Evolutionary conservation across 2,797 vertebrate genomes (phyloP), one percentile per base, ranked within the genome.

Genomic region (Podargus strigoides): DNA sequence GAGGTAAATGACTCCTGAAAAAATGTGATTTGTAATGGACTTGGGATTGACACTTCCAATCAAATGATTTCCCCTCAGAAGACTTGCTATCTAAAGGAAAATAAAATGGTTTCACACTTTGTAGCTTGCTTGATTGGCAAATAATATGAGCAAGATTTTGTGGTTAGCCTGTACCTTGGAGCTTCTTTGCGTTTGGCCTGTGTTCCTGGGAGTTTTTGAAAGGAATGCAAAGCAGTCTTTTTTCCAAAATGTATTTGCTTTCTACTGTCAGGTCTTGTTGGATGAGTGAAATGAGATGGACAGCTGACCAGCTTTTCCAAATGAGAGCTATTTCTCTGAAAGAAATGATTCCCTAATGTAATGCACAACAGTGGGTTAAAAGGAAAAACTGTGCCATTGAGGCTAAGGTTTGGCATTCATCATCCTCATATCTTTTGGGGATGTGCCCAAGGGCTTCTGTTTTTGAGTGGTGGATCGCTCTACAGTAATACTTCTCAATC

Each of bases 41-140:
- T 94, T 95, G 85, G 34, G 77, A 90, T 72, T 83, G 86, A 24
- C 41, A 27, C 63, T 96, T 95, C 85, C 81, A 84, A 26, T 77
- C 63, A 85, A 79, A 77, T 78, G 2, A 70, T 94, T 97, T 95
- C 79, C 80, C 56, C 70, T 85, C 4, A 0, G 88, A 70, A 82
- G n/a, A n/a, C 59, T 76, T 94, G 26, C 32, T 62, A 15, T 67
- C 92, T 91, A 64, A 91, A 70, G 60, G 55, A 81, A 92, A 89
- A 96, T 94, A 94, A 96, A 96, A 95, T 77, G 74, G 90, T 85
- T 72, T 85, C 90, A 92, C 77, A 62, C 90, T 94, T 86, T 83
- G 60, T 66, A 78, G 84, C 83, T 95, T 92, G 79, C 94, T 94
- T 74, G 81, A 84, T 63, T 93, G 89, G 81, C 95, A 93, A 85